Conservation (phyloP, 1,140 invertebrate genomes). For the Amphibalanus amphitrite region DNA sequence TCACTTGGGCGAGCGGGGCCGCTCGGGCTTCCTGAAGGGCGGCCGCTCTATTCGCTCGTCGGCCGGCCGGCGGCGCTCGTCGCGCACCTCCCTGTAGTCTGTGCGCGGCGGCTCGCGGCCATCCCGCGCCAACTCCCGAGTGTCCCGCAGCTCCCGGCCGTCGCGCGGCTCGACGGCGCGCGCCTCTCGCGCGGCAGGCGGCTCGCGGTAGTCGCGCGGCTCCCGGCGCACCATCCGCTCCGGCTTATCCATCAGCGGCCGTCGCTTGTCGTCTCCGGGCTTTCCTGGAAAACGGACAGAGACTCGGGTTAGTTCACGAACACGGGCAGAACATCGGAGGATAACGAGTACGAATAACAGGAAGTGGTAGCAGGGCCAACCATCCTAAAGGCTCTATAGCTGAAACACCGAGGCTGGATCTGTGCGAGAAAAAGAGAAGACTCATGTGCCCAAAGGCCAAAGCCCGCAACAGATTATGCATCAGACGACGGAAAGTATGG, state of each 20-base stretch:
- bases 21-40: not conserved
- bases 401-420: no score
- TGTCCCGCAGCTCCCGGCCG: not conserved
- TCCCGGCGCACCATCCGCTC: not conserved
- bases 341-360: no score
- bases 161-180: not conserved
- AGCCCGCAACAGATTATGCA: no score
- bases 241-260: not conserved
- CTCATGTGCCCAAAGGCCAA: no score
- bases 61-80: not conserved
- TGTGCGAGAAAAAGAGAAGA: no score
- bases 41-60: not conserved
- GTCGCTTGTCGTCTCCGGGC: not conserved
- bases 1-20: not conserved
- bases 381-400: no score
- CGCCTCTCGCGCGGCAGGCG: no score
- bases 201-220: not conserved
- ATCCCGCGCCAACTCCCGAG: not conserved
- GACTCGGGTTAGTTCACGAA: not conserved
- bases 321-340: no score
- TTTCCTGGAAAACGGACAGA: not conserved
- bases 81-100: not conserved
- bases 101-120: not conserved
- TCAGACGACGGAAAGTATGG: no score
- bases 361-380: no score